Evolutionary conservation across 1,140 invertebrate species (phyloP).

Genomic region (Planococcus citri): DNA sequence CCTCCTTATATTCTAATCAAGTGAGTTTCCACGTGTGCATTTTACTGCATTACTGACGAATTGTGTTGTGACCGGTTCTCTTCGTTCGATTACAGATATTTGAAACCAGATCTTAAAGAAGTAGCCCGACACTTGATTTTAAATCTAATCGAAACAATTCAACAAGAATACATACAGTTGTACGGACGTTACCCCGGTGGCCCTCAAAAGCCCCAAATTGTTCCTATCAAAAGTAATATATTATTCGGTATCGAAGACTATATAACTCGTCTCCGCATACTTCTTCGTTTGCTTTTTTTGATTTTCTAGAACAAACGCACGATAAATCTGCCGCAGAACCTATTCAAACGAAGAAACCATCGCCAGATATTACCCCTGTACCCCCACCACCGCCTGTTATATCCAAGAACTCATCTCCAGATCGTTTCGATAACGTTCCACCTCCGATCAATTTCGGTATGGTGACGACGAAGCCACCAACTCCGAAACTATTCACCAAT

Average conservation of each 20-base stretch:
- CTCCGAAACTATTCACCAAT: neutral
- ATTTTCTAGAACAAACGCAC: neutral
- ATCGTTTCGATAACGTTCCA: neutral
- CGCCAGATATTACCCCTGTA: neutral
- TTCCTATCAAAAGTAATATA: neutral
- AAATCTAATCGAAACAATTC: conserved; percentile 68
- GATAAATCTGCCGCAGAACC: neutral
- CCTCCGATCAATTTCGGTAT: neutral
- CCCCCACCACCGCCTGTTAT: conserved; percentile 1
- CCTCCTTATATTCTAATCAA: neutral
- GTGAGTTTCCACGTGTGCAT: no score
- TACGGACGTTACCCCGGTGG: conserved; percentile 17
- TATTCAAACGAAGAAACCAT: neutral
- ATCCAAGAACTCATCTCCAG: neutral
- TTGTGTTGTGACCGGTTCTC: no score
- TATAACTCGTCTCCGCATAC: no score
- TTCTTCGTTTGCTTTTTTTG: neutral
- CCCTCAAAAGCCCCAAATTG: neutral
- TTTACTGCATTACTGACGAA: no score
- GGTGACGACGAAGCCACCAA: neutral
- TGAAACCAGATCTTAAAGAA: conserved; percentile 50
- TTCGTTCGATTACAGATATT: conserved; percentile 40
- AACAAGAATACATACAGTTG: conserved; percentile 44
- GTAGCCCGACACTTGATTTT: conserved; percentile 58
- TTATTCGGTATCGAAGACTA: no score